Evolutionary conservation across 2,888 invertebrate genomes (phyloP), one percentile per base, ranked within the genome.

Genomic region (Aspidapion aeneum): DNA sequence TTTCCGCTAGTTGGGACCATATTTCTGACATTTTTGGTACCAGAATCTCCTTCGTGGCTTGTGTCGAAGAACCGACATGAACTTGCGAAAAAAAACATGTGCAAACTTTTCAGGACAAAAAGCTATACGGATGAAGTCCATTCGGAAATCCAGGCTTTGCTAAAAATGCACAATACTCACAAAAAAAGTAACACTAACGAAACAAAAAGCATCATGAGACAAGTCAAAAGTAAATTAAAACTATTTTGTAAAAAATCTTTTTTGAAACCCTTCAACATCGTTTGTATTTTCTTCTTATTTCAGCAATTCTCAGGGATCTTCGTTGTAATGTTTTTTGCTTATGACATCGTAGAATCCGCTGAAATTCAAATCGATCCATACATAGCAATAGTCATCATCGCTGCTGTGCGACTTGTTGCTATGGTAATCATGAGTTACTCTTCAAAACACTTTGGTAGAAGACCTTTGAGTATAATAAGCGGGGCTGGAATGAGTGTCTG

Each of bases 281-380:
- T 85, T 70, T 68, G 81, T 1, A 65, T 72, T 0, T 85, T 79
- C 70, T 85, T 85, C 72, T 81, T 85, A 66, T 85, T 86, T 70
- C 85, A 86, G 72, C 86, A 86, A 72, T 82, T 85, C 66, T 80
- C 84, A 2, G 86, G 86, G 0, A 79, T 82, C 1, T 85, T 84
- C 66, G 82, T 83, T 0, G 77, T 85, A 1, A 80, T 86, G 7
- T 84, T 84, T 66, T 86, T 86, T 69, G 84, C 85, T 9, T 82
- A 85, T 0, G 79, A 83, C 66, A 81, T 86, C 0, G 81, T 81
- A 1, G 67, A 74, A 21, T 79, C 79, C 54, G 82, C 84, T 0
- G 83, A 83, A 0, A 75, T 84, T 0, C 74, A 68, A 2, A 73
- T 83, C 1, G 81, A 84, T 69, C 77, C 81, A 0, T 82, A 84